Conservation (phyloP, 2,113 vertebrate species). For the Gallinago media region DNA sequence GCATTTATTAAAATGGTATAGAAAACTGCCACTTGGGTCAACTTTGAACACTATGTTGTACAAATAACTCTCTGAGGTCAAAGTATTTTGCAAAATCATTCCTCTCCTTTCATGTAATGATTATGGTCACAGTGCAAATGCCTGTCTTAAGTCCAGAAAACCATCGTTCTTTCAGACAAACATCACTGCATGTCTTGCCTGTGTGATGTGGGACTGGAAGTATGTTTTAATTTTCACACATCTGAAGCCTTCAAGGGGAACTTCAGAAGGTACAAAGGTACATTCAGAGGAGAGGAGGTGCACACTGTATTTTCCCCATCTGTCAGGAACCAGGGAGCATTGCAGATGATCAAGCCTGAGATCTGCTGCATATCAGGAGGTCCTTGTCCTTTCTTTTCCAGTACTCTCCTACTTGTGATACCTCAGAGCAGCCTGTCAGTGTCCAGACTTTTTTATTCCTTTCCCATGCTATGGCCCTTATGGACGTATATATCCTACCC, state of each 20-base stretch:
- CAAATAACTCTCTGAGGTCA: neutral
- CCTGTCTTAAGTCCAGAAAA: neutral
- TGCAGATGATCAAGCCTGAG: neutral
- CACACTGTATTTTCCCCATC: neutral
- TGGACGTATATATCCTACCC: neutral
- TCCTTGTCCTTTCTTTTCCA: neutral
- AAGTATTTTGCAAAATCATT: constrained; percentile 19
- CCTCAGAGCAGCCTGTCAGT: neutral
- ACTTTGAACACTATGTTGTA: neutral
- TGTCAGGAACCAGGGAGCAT: neutral
- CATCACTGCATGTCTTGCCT: neutral
- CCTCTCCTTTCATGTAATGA: neutral
- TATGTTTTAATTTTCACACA: neutral
- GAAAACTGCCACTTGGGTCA: neutral
- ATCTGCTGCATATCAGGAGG: neutral
- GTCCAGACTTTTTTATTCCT: neutral
- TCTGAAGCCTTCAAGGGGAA: neutral
- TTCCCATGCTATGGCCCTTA: neutral
- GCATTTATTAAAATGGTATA: neutral
- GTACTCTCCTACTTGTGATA: neutral
- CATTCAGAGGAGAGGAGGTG: neutral
- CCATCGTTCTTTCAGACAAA: neutral
- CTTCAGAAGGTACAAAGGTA: neutral
- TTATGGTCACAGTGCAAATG: neutral
- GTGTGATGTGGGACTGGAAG: constrained; percentile 1